A percentile compares a stretch with the other conserved stretches of the same genome.
Conservation (phyloP, 2,888 invertebrate species). For the Sclerodermus sp. region DNA sequence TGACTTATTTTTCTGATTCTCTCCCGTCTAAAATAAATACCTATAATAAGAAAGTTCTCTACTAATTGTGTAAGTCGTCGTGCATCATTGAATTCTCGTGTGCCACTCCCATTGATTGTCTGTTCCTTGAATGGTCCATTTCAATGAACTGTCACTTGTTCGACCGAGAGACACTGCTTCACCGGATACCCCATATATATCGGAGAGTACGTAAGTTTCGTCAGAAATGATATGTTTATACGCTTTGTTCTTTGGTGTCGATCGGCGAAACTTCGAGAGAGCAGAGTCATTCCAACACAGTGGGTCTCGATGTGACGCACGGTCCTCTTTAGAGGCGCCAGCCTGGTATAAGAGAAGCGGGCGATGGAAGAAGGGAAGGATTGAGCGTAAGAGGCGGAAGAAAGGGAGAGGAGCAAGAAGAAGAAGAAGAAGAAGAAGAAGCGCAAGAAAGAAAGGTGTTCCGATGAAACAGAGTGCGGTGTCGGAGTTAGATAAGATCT, state of each 20-base stretch:
- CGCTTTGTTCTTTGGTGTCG: constrained; percentile 23
- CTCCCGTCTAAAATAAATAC: too few relatives aligned
- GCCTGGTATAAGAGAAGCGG: constrained; percentile 22
- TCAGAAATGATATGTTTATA: constrained; percentile 33
- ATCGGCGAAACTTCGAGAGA: constrained; percentile 26
- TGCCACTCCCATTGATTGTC: too few relatives aligned
- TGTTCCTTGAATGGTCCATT: too few relatives aligned
- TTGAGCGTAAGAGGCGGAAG: constrained; percentile 6
- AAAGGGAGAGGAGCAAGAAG: constrained; percentile 16
- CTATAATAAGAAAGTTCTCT: too few relatives aligned
- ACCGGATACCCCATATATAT: too few relatives aligned
- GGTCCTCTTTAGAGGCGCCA: constrained; percentile 39
- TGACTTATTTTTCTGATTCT: too few relatives aligned
- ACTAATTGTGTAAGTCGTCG: too few relatives aligned
- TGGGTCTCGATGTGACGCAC: constrained; percentile 33
- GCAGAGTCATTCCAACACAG: constrained; percentile 29
- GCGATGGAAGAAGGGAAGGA: constrained; percentile 12
- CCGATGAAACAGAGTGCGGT: constrained; percentile 38
- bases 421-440: constrained; percentile 21
- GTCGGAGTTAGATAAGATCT: constrained; percentile 49
- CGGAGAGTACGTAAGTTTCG: constrained; percentile 16
- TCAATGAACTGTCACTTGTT: too few relatives aligned
- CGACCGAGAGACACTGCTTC: too few relatives aligned
- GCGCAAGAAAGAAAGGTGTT: constrained; percentile 32
- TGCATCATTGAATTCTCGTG: too few relatives aligned